A percentile compares a stretch with the other conserved stretches of the same genome.
Conservation (phyloP, 2,113 vertebrate genomes). For the Tylochromis polylepis region DNA sequence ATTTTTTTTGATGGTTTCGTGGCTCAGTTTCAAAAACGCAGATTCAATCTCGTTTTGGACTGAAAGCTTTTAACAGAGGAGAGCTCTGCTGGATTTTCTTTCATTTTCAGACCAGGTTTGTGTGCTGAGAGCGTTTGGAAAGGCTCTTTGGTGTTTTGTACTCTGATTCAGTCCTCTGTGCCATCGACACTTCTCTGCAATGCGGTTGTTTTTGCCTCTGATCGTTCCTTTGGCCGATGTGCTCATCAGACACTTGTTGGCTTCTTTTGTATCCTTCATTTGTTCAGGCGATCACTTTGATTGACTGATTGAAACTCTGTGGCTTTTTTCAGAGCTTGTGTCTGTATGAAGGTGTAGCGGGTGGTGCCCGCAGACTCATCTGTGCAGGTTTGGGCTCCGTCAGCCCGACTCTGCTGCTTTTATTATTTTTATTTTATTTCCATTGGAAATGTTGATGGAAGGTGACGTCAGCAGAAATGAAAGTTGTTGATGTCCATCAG, state of each 20-base stretch:
- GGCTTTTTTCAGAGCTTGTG: neutral
- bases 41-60: neutral
- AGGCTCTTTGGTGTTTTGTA: neutral
- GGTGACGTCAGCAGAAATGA: neutral
- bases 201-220: neutral
- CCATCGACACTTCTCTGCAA: too few species aligned
- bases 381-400: neutral
- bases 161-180: neutral
- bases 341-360: neutral
- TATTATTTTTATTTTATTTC: neutral
- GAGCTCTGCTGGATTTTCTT: neutral
- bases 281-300: neutral
- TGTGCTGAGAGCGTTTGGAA: too few species aligned
- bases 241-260: neutral
- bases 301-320: neutral
- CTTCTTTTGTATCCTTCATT: neutral
- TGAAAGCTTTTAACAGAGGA: neutral
- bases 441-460: neutral
- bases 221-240: neutral
- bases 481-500: neutral
- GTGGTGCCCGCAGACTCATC: neutral
- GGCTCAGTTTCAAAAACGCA: neutral
- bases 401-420: neutral
- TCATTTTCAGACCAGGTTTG: neutral
- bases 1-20: neutral